These are phyloP conservation scores for Centropyge bicolor DNA, from an alignment of 2,797 vertebrate species.

Conservation along the genomic window DNA sequence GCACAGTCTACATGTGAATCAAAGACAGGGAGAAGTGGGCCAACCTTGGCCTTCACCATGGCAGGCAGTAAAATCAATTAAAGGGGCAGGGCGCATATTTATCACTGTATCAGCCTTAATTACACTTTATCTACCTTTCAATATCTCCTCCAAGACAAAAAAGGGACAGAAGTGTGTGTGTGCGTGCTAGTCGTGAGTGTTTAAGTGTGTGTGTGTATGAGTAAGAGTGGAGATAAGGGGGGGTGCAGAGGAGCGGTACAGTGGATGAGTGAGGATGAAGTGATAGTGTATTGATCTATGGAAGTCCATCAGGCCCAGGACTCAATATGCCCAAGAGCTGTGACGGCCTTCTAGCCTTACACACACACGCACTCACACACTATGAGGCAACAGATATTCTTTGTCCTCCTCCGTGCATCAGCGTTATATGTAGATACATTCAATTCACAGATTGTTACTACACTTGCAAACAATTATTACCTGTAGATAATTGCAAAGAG, in stretches of 20 bases:
- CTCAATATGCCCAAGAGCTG: slow-evolving; percentile 61
- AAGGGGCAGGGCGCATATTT: slow-evolving; percentile 64
- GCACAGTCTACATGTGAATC: background rate
- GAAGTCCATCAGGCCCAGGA: slow-evolving; percentile 66
- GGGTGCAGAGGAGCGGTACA: slow-evolving; percentile 35
- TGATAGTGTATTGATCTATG: slow-evolving; percentile 72
- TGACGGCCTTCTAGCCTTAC: slow-evolving; percentile 40
- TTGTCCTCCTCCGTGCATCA: background rate
- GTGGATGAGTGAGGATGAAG: slow-evolving; percentile 63
- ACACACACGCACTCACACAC: background rate
- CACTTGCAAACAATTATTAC: background rate
- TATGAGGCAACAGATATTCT: background rate
- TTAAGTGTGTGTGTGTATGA: background rate
- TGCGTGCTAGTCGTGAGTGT: slow-evolving; percentile 14
- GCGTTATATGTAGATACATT: background rate
- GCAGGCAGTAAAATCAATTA: slow-evolving; percentile 71
- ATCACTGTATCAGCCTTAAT: slow-evolving; percentile 74
- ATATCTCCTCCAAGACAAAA: slow-evolving; percentile 58
- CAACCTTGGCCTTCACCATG: slow-evolving; percentile 51
- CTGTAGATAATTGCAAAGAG: background rate
- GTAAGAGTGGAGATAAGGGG: slow-evolving; percentile 27
- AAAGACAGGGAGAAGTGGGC: slow-evolving; percentile 36
- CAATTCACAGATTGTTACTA: background rate
- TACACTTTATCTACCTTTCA: slow-evolving; percentile 74
- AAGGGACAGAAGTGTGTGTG: slow-evolving; percentile 21